Conservation (phyloP, 2,113 vertebrate species). For the zebrafish (Danio rerio) region GRCz12tu NC_133193.1:24814001-24814500, state of each 20-base stretch:
- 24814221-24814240: slow-evolving; percentile 68
- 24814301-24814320: slow-evolving; percentile 75
- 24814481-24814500: slow-evolving; percentile 78
- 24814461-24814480: slow-evolving; percentile 75
- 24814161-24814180: slow-evolving; percentile 71
- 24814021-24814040: too few species aligned
- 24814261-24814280: slow-evolving; percentile 54
- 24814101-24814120: too few species aligned
- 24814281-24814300: slow-evolving; percentile 53
- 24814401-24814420: slow-evolving; percentile 73
- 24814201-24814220: slow-evolving; percentile 66
- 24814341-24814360: slow-evolving; percentile 68
- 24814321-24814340: slow-evolving; percentile 74
- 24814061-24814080: background rate
- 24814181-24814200: slow-evolving; percentile 59
- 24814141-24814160: slow-evolving; percentile 51
- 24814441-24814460: slow-evolving; percentile 77
- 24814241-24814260: slow-evolving; percentile 66
- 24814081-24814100: too few species aligned
- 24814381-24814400: slow-evolving; percentile 78
- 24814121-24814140: too few species aligned
- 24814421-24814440: slow-evolving; percentile 72
- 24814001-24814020: too few species aligned
- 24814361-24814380: slow-evolving; percentile 67
- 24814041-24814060: too few species aligned